Evolutionary conservation across 2,888 invertebrate genomes (phyloP), one percentile per base, ranked within the genome.

Genomic region (Drosophila kanekoi): DNA sequence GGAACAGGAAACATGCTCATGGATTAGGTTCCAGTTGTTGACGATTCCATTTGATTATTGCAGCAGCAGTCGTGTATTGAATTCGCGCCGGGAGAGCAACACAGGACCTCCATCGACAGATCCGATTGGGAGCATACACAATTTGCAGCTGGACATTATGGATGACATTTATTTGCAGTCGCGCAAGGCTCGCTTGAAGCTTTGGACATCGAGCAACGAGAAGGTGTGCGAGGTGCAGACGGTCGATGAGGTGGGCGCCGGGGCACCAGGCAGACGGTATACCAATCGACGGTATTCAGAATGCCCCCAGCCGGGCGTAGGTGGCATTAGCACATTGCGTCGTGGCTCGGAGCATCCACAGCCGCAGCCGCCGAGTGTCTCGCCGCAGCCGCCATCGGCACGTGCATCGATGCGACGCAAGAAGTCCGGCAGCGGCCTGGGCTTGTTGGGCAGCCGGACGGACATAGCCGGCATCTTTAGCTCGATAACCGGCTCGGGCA

Each of bases 91-190:
- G 18, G 92, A 92, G 57, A 92, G 92, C 43, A 93, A 92, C 52
- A 87, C 91, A 10, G 96, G 96, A 76, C 95, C 96, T 52, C 95
- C 96, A 49, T 95, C 96, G 43, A 95, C 95, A 52, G 96, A 96
- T 86, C 93, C 95, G 43, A 92, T 94, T 48, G 96, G 96, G 58
- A 96, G 96, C 91, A 95, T 96, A 43, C 97, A 97, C 91, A 97
- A 97, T 90, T 93, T 97, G 8, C 96, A 96, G 90, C 93, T 97
- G 81, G 97, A 97, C 89, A 97, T 97, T 77, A 97, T 97, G 97
- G 97, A 97, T 85, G 96, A 97, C 89, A 97, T 97, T 70, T 81
- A 79, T 32, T 96, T 97, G 13, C 95, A 95, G 87, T 96, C 96
- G 13, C 94, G 96, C 52, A 97, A 97, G 93, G 95, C 96, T 0